These are phyloP conservation scores for Caenorhabditis virilis DNA, from an alignment of 2,888 invertebrate genomes.

Conservation along the genomic window DNA sequence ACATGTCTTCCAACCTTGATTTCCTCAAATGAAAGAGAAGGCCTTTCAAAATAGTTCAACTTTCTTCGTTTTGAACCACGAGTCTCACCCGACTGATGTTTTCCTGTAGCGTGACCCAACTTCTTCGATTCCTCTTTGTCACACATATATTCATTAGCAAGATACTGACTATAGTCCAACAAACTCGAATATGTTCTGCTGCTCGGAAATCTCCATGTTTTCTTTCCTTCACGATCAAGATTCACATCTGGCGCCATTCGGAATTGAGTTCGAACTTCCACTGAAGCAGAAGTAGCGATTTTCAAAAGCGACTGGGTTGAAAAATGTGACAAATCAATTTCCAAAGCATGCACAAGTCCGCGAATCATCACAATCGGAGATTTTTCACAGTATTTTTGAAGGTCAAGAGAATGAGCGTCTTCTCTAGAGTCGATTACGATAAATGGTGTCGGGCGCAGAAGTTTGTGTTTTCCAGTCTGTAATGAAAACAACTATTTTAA, in stretches of 20 bases:
- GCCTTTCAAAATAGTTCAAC: slow-evolving; percentile 27
- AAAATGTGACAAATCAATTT: slow-evolving; percentile 86
- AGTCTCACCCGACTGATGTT: slow-evolving; percentile 28
- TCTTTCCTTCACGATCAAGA: slow-evolving; percentile 79
- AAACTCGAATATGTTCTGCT: slow-evolving; percentile 93
- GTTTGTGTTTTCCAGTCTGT: slow-evolving; percentile 8
- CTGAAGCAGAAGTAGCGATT: slow-evolving; percentile 80
- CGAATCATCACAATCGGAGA: slow-evolving; percentile 95
- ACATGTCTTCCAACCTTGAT: slow-evolving; percentile 95
- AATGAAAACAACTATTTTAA: too few relatives aligned
- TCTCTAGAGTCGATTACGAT: slow-evolving; percentile 87
- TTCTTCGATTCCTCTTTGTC: slow-evolving; percentile 73
- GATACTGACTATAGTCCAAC: slow-evolving; percentile 96
- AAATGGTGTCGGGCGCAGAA: slow-evolving; percentile 54
- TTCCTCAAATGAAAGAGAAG: slow-evolving; percentile 73
- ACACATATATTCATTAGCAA: slow-evolving; percentile 96
- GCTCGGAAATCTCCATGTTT: slow-evolving; percentile 89
- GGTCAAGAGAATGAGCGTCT: slow-evolving; percentile 91
- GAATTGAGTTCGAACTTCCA: slow-evolving; percentile 72
- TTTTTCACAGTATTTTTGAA: slow-evolving; percentile 89
- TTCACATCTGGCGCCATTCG: slow-evolving; percentile 93
- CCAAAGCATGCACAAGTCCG: slow-evolving; percentile 62
- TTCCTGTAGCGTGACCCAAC: slow-evolving; percentile 37
- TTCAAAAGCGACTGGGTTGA: slow-evolving; percentile 97
- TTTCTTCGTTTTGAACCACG: slow-evolving; percentile 6